A percentile compares a stretch with the other conserved stretches of the same genome.
These are phyloP conservation scores for Loriculus beryllinus DNA, from an alignment of 2,797 vertebrate species.

Conservation along the genomic window DNA sequence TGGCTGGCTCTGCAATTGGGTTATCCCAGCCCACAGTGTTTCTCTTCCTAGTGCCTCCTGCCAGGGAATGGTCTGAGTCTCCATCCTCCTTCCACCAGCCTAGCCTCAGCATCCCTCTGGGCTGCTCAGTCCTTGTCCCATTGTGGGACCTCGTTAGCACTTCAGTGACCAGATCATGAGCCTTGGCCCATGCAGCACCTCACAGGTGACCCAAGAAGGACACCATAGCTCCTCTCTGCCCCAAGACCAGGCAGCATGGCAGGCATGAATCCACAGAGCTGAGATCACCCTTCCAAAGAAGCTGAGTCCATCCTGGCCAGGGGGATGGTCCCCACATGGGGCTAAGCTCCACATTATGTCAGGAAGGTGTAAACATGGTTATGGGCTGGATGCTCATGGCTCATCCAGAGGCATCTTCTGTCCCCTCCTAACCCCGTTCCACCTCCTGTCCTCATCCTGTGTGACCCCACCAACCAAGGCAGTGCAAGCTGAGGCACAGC, in stretches of 20 bases:
- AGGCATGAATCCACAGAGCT: rapidly evolving
- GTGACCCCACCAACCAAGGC: not conserved
- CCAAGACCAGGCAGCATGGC: not conserved
- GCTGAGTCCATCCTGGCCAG: rapidly evolving
- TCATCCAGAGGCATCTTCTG: not conserved
- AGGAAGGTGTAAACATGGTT: rapidly evolving
- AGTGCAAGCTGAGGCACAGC: rapidly evolving
- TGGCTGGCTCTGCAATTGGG: not conserved
- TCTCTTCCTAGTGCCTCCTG: not conserved
- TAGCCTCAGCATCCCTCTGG: not conserved
- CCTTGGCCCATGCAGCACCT: rapidly evolving
- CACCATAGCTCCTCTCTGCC: not conserved
- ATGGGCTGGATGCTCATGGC: rapidly evolving
- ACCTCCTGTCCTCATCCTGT: not conserved
- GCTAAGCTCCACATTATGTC: rapidly evolving
- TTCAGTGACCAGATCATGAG: not conserved
- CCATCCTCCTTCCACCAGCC: not conserved
- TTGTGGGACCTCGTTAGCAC: rapidly evolving
- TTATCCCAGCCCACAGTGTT: not conserved
- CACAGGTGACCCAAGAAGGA: not conserved
- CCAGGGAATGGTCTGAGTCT: rapidly evolving
- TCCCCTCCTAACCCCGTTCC: not conserved
- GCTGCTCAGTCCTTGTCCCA: rapidly evolving
- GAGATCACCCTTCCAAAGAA: not conserved
- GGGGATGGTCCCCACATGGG: rapidly evolving